A percentile compares a stretch with the other conserved stretches of the same genome.
These are phyloP conservation scores for Danio jaintianensis DNA, from an alignment of 2,797 vertebrate species.

Conservation along the genomic window DNA sequence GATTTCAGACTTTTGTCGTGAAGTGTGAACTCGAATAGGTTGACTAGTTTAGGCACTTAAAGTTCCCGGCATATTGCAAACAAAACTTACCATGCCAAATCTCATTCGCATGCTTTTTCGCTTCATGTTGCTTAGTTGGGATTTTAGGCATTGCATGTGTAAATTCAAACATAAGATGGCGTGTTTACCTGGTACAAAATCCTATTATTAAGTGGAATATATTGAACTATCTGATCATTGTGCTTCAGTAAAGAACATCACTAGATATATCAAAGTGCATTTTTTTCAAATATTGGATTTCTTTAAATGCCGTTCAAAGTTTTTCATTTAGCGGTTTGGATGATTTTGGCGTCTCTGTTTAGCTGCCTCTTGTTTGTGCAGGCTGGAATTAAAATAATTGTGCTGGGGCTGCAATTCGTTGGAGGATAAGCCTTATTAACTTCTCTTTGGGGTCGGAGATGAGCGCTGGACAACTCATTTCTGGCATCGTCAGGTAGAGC, in stretches of 20 bases:
- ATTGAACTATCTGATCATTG: background rate
- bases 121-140: too few species aligned
- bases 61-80: too few species aligned
- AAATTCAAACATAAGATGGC: too few species aligned
- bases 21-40: too few species aligned
- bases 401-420: constrained; percentile 31
- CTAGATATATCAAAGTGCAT: constrained; percentile 12
- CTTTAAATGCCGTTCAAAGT: background rate
- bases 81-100: background rate
- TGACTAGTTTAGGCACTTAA: too few species aligned
- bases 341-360: background rate
- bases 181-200: background rate
- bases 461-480: constrained; percentile 28
- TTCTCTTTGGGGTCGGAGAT: constrained; percentile 43
- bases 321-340: background rate
- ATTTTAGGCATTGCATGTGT: too few species aligned
- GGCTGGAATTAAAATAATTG: constrained; percentile 42
- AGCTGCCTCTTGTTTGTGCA: constrained; percentile 24
- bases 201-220: background rate
- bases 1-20: too few species aligned
- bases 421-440: constrained; percentile 39
- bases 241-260: background rate
- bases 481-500: constrained; percentile 45
- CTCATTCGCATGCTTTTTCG: background rate
- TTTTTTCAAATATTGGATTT: constrained; percentile 16